Conservation (phyloP, 1,140 invertebrate species). For the Yoshiicerus persimilis region DNA sequence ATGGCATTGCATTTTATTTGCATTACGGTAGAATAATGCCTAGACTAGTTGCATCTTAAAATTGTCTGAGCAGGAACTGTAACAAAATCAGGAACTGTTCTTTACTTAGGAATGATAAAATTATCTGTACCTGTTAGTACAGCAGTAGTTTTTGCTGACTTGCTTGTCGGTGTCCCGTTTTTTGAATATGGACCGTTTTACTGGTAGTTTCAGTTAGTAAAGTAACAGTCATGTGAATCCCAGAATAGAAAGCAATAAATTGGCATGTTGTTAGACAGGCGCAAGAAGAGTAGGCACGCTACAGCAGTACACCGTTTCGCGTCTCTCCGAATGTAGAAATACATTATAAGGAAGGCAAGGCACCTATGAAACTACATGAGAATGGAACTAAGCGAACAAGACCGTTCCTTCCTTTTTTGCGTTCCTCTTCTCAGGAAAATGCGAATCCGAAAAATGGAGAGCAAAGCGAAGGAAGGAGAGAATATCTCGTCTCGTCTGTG, state of each 20-base stretch:
- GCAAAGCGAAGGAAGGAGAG: neutral
- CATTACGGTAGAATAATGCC: too few species aligned
- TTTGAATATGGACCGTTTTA: neutral
- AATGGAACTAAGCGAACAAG: neutral
- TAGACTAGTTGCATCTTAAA: too few species aligned
- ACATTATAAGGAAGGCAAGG: neutral
- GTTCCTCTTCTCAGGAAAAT: neutral
- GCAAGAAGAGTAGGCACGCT: neutral
- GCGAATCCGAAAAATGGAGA: neutral
- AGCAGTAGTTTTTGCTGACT: neutral
- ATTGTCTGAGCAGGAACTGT: too few species aligned
- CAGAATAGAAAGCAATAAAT: slow-evolving; percentile 8
- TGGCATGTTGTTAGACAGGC: slow-evolving; percentile 24
- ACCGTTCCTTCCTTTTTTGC: neutral
- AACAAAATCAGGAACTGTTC: too few species aligned
- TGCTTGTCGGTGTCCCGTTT: neutral
- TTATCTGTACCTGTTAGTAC: neutral
- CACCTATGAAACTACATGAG: neutral
- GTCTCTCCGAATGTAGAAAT: neutral
- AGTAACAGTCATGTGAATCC: neutral
- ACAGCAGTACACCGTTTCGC: neutral
- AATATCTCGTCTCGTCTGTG: neutral
- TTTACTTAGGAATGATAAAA: too few species aligned
- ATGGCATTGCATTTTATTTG: too few species aligned
- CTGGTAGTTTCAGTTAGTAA: neutral